Percentiles rank a stretch among this genome's conserved stretches.
phyloP scores from a whole-genome alignment of 2,888 invertebrate genomes.

The Esperia sulphurella region DNA sequence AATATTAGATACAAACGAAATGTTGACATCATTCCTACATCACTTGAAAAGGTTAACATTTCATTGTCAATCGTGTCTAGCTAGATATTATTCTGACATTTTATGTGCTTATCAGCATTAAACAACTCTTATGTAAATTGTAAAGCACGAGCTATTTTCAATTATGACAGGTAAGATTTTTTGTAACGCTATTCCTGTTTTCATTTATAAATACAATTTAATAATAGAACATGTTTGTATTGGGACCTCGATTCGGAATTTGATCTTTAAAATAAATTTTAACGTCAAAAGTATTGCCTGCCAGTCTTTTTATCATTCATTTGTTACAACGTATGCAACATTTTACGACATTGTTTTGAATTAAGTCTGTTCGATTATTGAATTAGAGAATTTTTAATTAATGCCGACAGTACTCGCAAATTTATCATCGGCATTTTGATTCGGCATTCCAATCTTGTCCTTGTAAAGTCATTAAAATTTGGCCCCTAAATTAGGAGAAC shows the following conservation, averaged over 20 bases:
- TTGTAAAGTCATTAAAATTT: slow-evolving; percentile 14
- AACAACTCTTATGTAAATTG: not conserved
- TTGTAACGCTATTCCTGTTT: too few relatives aligned
- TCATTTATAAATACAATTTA: too few relatives aligned
- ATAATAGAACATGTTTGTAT: too few relatives aligned
- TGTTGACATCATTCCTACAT: slow-evolving; percentile 5
- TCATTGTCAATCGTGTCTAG: slow-evolving; percentile 1
- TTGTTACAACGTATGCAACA: too few relatives aligned
- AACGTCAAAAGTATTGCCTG: too few relatives aligned
- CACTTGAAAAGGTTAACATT: slow-evolving; percentile 7
- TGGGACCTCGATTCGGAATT: too few relatives aligned
- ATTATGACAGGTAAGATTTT: not conserved
- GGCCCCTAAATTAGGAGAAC: slow-evolving; percentile 20
- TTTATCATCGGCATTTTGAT: not conserved
- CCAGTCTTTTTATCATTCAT: too few relatives aligned
- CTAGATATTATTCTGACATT: not conserved
- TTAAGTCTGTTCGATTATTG: too few relatives aligned
- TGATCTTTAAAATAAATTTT: too few relatives aligned
- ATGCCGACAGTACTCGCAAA: not conserved
- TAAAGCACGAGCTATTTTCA: not conserved
- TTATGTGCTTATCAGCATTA: not conserved
- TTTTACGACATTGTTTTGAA: too few relatives aligned
- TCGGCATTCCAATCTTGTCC: slow-evolving; percentile 12
- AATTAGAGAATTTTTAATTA: too few relatives aligned
- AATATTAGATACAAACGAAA: slow-evolving; percentile 2